phyloP scores from a whole-genome alignment of 2,888 invertebrate species.

The Coecobrya sp. region DNA sequence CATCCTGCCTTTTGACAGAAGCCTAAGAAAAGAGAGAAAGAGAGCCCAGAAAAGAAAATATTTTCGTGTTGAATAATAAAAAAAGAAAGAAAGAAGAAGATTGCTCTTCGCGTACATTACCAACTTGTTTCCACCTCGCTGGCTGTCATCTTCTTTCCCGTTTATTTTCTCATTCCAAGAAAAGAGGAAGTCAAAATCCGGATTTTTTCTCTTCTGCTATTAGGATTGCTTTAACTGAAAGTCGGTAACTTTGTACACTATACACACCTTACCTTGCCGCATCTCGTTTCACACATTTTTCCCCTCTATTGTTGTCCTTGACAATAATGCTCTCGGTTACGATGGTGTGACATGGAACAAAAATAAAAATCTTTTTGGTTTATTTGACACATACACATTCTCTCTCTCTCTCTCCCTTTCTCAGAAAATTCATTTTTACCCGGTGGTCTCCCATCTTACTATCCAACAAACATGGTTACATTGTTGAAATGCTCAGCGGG shows the following conservation, averaged over 20 bases:
- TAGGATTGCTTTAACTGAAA: not conserved
- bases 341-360: conserved; percentile 27
- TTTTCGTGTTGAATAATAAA: conserved; percentile 34
- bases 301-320: conserved; percentile 24
- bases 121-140: conserved; percentile 48
- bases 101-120: conserved; percentile 40
- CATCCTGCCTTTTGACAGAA: conserved; percentile 28
- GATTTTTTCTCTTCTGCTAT: not conserved
- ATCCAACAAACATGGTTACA: not conserved
- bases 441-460: not conserved
- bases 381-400: conserved; percentile 35
- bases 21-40: not conserved
- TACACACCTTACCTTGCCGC: not conserved
- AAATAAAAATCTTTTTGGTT: conserved; percentile 23
- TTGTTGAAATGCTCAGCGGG: not conserved
- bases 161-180: conserved; percentile 36
- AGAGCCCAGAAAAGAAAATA: not conserved
- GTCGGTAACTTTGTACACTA: not conserved
- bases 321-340: conserved; percentile 2
- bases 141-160: conserved; percentile 7
- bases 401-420: not conserved
- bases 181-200: conserved; percentile 51
- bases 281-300: not conserved
- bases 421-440: conserved; percentile 39
- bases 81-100: conserved; percentile 22